Percentiles rank a stretch among this genome's conserved stretches.
These are phyloP conservation scores for Pelusios castaneus DNA, from an alignment of 2,113 vertebrate species.

Conservation along the genomic window DNA sequence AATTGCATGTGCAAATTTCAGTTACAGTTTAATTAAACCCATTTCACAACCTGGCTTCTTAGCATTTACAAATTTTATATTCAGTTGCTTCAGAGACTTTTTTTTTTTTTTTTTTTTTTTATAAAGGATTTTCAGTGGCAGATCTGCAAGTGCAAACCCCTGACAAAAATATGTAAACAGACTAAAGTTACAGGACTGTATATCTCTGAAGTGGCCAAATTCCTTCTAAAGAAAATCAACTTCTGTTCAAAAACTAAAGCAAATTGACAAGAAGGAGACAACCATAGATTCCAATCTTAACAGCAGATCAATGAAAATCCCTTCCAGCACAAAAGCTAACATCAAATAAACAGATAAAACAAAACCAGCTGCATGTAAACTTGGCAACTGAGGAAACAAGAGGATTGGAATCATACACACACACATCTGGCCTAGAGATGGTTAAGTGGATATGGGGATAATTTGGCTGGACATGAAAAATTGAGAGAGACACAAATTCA, in stretches of 20 bases:
- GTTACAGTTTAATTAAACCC: neutral
- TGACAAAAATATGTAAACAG: neutral
- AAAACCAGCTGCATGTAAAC: neutral
- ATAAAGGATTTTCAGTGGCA: neutral
- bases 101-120: neutral
- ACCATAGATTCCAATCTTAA: neutral
- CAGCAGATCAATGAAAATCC: neutral
- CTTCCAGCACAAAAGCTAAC: neutral
- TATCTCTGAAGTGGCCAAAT: neutral
- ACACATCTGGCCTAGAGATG: neutral
- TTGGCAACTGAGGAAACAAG: neutral
- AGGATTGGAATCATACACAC: neutral
- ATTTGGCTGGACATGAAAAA: conserved; percentile 68
- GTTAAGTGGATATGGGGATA: conserved; percentile 58
- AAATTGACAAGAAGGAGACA: neutral
- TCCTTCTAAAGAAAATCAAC: neutral
- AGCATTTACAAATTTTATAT: neutral
- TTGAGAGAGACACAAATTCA: conserved; percentile 55
- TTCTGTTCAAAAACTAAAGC: fast-evolving
- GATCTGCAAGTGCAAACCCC: too few relatives aligned
- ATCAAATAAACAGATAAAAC: fast-evolving
- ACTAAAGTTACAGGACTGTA: neutral
- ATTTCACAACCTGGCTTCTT: neutral
- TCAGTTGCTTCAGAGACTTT: neutral
- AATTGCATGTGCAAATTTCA: neutral